A percentile compares a stretch with the other conserved stretches of the same genome.
Evolutionary conservation across 2,797 vertebrate species (phyloP).

Genomic region (Microchirus variegatus): DNA sequence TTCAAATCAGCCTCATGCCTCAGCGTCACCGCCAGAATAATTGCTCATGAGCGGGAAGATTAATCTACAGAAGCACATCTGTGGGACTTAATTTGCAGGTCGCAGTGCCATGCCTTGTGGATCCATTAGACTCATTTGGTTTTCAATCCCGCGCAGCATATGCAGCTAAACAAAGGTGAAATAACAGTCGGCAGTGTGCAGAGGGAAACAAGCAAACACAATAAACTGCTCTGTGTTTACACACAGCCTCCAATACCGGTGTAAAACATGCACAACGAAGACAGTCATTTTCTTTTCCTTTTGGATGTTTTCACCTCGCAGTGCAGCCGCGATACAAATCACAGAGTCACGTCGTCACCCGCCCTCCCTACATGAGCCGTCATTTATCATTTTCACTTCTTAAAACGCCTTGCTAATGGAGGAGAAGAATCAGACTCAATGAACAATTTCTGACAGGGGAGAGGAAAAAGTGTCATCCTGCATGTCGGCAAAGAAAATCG

Average conservation of each 20-base stretch:
- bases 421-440: slow-evolving; percentile 15
- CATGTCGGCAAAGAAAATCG: slow-evolving; percentile 23
- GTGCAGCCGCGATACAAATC: neutral
- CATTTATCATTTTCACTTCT: too few species aligned
- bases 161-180: slow-evolving; percentile 58
- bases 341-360: too few species aligned
- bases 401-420: too few species aligned
- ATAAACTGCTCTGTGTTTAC: slow-evolving; percentile 28
- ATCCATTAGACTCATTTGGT: slow-evolving; percentile 65
- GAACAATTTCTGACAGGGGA: slow-evolving; percentile 34
- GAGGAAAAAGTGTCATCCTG: slow-evolving; percentile 29
- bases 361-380: too few species aligned
- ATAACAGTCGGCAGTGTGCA: slow-evolving; percentile 24
- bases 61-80: slow-evolving; percentile 83
- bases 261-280: neutral
- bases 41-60: slow-evolving; percentile 74
- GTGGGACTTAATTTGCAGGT: slow-evolving; percentile 76
- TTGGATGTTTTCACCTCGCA: neutral
- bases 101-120: slow-evolving; percentile 49
- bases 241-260: slow-evolving; percentile 1
- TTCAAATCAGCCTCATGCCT: slow-evolving; percentile 81
- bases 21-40: slow-evolving; percentile 71
- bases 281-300: neutral
- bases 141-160: slow-evolving; percentile 52
- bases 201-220: slow-evolving; percentile 34